Evolutionary conservation across 2,888 invertebrate species (phyloP).

Genomic region (Ellobium chinense): DNA sequence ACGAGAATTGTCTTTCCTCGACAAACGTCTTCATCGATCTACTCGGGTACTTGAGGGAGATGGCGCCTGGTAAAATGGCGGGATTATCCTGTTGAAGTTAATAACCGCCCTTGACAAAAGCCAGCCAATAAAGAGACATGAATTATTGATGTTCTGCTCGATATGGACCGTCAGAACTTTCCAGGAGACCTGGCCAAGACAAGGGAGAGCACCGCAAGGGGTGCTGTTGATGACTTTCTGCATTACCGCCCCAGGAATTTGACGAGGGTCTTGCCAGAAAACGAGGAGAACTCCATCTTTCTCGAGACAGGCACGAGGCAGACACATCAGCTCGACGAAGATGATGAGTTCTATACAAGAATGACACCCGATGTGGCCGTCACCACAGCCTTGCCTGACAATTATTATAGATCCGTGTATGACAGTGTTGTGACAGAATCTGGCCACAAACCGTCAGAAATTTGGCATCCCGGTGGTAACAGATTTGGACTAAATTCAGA

Average conservation of each 20-base stretch:
- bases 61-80: not conserved
- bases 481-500: too few relatives aligned
- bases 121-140: not conserved
- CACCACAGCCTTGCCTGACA: too few relatives aligned
- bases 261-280: not conserved
- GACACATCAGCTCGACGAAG: too few relatives aligned
- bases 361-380: too few relatives aligned
- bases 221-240: not conserved
- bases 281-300: too few relatives aligned
- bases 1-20: not conserved
- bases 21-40: not conserved
- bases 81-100: not conserved
- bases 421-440: too few relatives aligned
- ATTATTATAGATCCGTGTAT: too few relatives aligned
- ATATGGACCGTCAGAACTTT: not conserved
- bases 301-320: too few relatives aligned
- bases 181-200: not conserved
- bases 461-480: too few relatives aligned
- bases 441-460: too few relatives aligned
- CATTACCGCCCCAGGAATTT: not conserved
- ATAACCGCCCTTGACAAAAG: not conserved
- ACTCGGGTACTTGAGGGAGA: not conserved
- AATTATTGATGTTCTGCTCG: constrained; percentile 22
- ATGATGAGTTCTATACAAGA: too few relatives aligned
- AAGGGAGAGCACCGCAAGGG: not conserved